Evolutionary conservation across 2,888 invertebrate genomes (phyloP).

Genomic region (Sipha maydis): DNA sequence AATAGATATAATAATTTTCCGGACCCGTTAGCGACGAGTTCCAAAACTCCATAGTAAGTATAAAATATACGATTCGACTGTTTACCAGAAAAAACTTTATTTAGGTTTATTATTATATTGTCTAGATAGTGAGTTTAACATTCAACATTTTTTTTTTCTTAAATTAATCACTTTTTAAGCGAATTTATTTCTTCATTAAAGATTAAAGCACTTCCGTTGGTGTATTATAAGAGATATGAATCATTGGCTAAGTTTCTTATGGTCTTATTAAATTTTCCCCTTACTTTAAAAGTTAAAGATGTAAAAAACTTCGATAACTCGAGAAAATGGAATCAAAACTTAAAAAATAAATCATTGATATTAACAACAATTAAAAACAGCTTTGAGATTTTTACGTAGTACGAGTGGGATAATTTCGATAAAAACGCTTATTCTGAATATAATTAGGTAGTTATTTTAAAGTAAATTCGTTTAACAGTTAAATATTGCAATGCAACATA

Average conservation of each 20-base stretch:
- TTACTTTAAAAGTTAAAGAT: slow-evolving; percentile 15
- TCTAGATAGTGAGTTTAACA: neutral
- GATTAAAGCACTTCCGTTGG: slow-evolving; percentile 23
- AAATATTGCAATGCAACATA: neutral
- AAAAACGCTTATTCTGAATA: neutral
- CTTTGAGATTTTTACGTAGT: neutral
- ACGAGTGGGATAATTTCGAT: neutral
- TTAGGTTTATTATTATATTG: neutral
- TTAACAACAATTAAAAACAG: slow-evolving; percentile 35
- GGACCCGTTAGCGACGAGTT: neutral
- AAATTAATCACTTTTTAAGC: slow-evolving; percentile 36
- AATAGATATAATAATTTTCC: neutral
- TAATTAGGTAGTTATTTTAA: neutral
- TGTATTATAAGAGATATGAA: slow-evolving; percentile 23
- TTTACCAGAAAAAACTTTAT: neutral
- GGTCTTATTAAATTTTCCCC: slow-evolving; percentile 3
- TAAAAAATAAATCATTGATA: slow-evolving; percentile 42
- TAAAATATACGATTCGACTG: neutral
- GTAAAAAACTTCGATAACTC: slow-evolving; percentile 27
- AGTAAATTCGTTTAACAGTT: neutral
- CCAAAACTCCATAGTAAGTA: neutral
- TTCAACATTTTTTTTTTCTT: slow-evolving; percentile 9
- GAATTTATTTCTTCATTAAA: slow-evolving; percentile 11
- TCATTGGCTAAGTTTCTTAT: slow-evolving; percentile 43
- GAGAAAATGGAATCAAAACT: slow-evolving; percentile 32